These are phyloP conservation scores for Catharus ustulatus DNA, from an alignment of 2,797 vertebrate genomes.

Conservation along the genomic window DNA sequence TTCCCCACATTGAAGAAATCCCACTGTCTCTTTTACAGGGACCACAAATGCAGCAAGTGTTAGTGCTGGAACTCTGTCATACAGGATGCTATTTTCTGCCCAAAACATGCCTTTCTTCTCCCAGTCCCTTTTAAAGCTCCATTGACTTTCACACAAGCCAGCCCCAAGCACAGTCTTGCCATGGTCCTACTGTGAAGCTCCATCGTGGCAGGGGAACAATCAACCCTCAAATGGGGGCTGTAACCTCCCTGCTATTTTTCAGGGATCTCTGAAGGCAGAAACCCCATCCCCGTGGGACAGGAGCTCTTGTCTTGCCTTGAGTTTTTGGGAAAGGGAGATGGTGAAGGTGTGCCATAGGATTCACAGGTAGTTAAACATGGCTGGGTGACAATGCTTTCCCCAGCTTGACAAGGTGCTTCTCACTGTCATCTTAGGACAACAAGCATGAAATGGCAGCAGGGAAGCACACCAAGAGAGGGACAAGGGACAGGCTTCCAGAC, in stretches of 20 bases:
- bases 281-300: accelerated
- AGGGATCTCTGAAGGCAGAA: neutral
- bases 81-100: neutral
- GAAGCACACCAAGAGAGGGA: neutral
- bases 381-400: neutral
- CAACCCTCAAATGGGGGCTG: neutral
- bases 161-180: neutral
- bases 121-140: neutral
- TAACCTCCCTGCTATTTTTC: neutral
- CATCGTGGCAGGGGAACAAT: neutral
- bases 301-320: neutral
- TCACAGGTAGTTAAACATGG: neutral
- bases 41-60: neutral
- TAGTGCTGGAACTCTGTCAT: neutral
- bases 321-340: neutral
- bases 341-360: too few relatives aligned
- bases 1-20: neutral
- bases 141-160: neutral
- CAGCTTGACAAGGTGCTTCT: neutral
- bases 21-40: neutral
- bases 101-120: neutral
- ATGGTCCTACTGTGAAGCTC: neutral
- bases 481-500: neutral
- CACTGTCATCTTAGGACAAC: neutral
- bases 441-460: neutral